These are phyloP conservation scores for Atherix ibis DNA, from an alignment of 2,888 invertebrate species.

Conservation along the genomic window DNA sequence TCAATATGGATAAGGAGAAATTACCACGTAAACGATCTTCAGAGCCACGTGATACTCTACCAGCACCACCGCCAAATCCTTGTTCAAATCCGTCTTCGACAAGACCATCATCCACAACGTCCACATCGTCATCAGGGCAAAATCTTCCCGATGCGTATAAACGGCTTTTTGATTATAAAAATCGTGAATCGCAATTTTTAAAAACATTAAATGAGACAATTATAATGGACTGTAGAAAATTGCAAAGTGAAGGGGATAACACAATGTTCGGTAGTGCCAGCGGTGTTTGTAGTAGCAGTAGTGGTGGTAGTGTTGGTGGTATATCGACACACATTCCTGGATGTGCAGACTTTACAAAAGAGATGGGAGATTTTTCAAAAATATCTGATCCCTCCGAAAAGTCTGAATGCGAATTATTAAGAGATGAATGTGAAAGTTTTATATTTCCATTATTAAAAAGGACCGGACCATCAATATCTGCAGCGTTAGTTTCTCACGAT, in stretches of 20 bases:
- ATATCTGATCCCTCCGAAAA: background rate
- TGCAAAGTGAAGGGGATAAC: conserved; percentile 10
- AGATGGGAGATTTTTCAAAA: background rate
- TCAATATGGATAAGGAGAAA: conserved; percentile 12
- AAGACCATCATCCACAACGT: conserved; percentile 14
- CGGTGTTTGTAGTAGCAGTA: background rate
- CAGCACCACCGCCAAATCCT: conserved; percentile 10
- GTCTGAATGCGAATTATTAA: conserved; percentile 20
- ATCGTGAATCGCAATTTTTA: conserved; percentile 20
- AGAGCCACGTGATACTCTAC: conserved; percentile 12
- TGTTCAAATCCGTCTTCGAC: conserved; percentile 10
- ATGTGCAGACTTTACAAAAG: background rate
- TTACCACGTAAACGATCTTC: conserved; percentile 10
- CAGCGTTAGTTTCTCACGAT: conserved; percentile 42
- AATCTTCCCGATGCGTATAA: conserved; percentile 17
- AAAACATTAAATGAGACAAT: conserved; percentile 20
- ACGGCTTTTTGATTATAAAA: conserved; percentile 18
- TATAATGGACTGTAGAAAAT: conserved; percentile 14
- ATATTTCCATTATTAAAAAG: conserved; percentile 35
- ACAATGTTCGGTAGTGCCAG: background rate
- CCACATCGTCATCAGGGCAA: conserved; percentile 14
- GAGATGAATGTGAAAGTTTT: conserved; percentile 24
- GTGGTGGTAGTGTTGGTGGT: background rate
- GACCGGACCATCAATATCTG: conserved; percentile 39
- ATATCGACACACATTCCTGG: no score